phyloP scores from a whole-genome alignment of 2,888 invertebrate genomes.

The Morpho achilles region DNA sequence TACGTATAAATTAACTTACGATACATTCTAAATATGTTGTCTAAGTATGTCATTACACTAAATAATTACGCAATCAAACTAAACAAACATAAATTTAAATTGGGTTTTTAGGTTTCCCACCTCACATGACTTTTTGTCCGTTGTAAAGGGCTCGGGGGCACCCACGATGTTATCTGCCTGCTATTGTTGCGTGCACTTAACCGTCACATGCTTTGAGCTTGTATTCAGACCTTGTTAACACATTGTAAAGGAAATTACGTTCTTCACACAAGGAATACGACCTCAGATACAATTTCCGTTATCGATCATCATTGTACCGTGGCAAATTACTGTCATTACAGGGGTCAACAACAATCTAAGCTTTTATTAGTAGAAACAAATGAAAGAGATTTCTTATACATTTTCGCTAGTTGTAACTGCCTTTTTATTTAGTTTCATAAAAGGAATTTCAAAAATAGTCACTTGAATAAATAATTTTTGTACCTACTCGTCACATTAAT shows the following conservation, averaged over 20 bases:
- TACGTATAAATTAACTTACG: too few species aligned
- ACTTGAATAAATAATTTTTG: too few species aligned
- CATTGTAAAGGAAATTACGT: constrained; percentile 77
- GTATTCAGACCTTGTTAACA: constrained; percentile 72
- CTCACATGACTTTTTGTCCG: constrained; percentile 16
- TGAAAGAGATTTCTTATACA: too few species aligned
- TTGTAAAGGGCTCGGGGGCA: constrained; percentile 39
- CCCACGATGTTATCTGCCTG: constrained; percentile 67
- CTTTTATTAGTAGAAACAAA: constrained; percentile 18
- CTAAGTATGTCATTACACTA: background rate
- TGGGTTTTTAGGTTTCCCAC: constrained; percentile 10
- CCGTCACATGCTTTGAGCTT: constrained; percentile 56
- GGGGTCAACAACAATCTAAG: constrained; percentile 48
- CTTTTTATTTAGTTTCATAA: too few species aligned
- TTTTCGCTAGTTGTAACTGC: too few species aligned
- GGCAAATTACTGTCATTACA: constrained; percentile 65
- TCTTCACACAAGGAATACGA: constrained; percentile 61
- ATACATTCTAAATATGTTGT: background rate
- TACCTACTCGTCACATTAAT: too few species aligned
- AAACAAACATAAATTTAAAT: background rate
- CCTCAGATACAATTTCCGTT: constrained; percentile 65
- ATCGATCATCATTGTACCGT: constrained; percentile 65
- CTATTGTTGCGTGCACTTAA: constrained; percentile 75
- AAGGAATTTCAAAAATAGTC: too few species aligned
- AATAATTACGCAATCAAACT: background rate